Conservation (phyloP, 2,113 vertebrate species). For the Cichladusa arquata region DNA sequence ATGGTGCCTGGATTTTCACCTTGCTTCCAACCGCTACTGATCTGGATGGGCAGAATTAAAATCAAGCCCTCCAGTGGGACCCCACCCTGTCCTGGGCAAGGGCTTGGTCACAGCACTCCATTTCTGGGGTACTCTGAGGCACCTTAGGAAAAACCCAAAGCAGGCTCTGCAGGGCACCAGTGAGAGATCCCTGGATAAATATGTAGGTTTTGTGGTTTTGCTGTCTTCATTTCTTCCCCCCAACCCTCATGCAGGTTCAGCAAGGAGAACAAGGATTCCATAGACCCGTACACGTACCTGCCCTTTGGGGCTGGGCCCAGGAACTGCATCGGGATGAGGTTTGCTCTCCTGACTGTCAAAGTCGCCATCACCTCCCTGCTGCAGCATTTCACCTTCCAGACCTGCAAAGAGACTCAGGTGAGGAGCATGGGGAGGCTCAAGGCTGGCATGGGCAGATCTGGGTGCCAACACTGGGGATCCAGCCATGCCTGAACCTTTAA, state of each 20-base stretch:
- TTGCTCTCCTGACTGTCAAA: slow-evolving; percentile 80
- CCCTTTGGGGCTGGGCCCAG: slow-evolving; percentile 85
- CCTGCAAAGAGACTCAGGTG: slow-evolving; percentile 83
- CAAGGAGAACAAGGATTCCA: slow-evolving; percentile 75
- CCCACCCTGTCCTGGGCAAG: not conserved
- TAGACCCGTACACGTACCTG: slow-evolving; percentile 75
- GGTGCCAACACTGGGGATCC: fast-evolving
- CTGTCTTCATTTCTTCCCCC: not conserved
- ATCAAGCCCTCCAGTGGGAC: not conserved
- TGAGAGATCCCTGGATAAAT: not conserved
- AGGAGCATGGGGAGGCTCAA: not conserved
- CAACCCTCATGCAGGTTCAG: slow-evolving; percentile 75
- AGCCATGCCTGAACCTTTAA: not conserved
- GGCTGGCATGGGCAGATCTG: fast-evolving
- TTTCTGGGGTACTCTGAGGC: not conserved
- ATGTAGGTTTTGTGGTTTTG: not conserved
- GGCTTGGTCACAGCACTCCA: fast-evolving
- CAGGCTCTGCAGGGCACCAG: not conserved
- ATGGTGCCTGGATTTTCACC: not conserved
- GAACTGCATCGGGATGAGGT: slow-evolving; percentile 87
- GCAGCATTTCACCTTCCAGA: slow-evolving; percentile 77
- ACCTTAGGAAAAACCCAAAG: not conserved
- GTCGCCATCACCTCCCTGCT: slow-evolving; percentile 68
- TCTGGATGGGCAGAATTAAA: not conserved
- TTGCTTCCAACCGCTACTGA: not conserved